Base-by-base conservation (phyloP, 2,113 vertebrate species). In the Cololabis saira region DNA sequence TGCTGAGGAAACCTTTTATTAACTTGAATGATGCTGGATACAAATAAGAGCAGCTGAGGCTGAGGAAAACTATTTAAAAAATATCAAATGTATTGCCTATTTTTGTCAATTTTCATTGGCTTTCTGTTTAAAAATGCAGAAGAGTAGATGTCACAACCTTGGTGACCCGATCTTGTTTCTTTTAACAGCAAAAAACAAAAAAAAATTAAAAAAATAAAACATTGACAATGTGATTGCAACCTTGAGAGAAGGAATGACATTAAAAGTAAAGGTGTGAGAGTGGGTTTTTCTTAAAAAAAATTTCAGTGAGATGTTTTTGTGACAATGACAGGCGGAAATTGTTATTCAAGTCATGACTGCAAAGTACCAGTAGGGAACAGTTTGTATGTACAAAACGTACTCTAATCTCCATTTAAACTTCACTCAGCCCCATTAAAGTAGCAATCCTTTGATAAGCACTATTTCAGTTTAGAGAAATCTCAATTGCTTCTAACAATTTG, bases 341-440 rank as follows among this genome's bases (percentile, higher is more conserved):
- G 64, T 61, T 73, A 80, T 83, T 86, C 85, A 60, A 71, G 64
- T 76, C 81, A 55, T 53, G 81, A 14, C 65, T 55, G 58, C 79
- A 49, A 62, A 83, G 74, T 58, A 74, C 63, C 77, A 78, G 64
- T 45, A 60, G 79, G 69, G 81, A 77, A 80, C 69, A 58, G 69
- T 78, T 78, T 80, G 62, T 63, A 69, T 80, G 79, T 71, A 76
- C 72, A 65, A 81, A 83, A 84, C 72, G 77, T 76, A 24, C 81
- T 81, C 62, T 84, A 64, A 86, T 86, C 81, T 86, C 63, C 70
- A 78, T 78, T 83, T 89, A 77, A 82, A 87, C 82, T 67, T 62
- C 0, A 5, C 62, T 74, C 56, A 69, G 42, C 62, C 55, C 18
- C 21, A 55, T 61, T 8, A 66, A 86, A 75, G 70, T 74, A 56